phyloP scores from a whole-genome alignment of 2,888 invertebrate species.

The Cheilosia vulpina region DNA sequence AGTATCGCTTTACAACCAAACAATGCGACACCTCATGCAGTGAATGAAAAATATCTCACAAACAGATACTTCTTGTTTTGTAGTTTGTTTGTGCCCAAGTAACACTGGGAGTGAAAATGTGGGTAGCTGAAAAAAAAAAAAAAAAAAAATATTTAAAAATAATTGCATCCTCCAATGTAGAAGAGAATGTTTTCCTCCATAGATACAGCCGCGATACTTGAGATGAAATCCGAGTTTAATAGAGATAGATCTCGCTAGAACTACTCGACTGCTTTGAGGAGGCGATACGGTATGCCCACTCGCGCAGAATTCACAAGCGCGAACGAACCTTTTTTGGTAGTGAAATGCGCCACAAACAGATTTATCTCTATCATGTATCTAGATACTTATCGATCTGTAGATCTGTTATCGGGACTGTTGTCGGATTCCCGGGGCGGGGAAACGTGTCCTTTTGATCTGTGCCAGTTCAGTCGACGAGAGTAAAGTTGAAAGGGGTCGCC shows the following conservation, averaged over 20 bases:
- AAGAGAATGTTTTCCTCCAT: conserved; percentile 26
- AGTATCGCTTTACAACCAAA: conserved; percentile 37
- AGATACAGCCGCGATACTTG: conserved; percentile 32
- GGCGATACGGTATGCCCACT: conserved; percentile 54
- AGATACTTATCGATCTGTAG: conserved; percentile 69
- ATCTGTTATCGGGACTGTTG: conserved; percentile 58
- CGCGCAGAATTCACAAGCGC: conserved; percentile 33
- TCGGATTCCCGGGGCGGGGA: conserved; percentile 24
- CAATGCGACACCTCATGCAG: conserved; percentile 60
- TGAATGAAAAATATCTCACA: conserved; percentile 24
- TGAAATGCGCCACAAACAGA: conserved; percentile 49
- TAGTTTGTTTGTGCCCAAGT: conserved; percentile 4
- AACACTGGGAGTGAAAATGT: conserved; percentile 38
- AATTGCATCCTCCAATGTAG: conserved; percentile 43
- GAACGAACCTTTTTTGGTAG: conserved; percentile 64
- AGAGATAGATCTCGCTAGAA: conserved; percentile 36
- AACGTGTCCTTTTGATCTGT: conserved; percentile 52
- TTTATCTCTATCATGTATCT: conserved; percentile 65
- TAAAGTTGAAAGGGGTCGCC: conserved; percentile 40
- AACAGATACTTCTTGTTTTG: conserved; percentile 6
- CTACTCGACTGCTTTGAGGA: conserved; percentile 30
- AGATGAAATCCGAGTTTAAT: conserved; percentile 60
- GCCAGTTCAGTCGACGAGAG: conserved; percentile 13
- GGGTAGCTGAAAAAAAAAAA: not conserved
- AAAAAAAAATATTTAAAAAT: conserved; percentile 3